Percentiles rank a stretch among this genome's conserved stretches.
These are phyloP conservation scores for Thyatira batis DNA, from an alignment of 2,888 invertebrate species.

Conservation along the genomic window DNA sequence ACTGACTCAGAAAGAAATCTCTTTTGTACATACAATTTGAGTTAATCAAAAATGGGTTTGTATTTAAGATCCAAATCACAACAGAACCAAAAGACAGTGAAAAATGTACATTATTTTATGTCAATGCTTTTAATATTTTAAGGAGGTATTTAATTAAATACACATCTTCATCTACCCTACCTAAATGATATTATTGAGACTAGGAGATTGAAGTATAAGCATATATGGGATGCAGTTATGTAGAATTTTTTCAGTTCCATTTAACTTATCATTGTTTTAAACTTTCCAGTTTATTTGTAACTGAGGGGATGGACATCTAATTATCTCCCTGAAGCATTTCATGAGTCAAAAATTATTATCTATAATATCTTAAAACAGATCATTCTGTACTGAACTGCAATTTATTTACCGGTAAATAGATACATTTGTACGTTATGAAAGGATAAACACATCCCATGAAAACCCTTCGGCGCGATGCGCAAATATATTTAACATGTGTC, in stretches of 20 bases:
- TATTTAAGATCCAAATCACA: slow-evolving; percentile 3
- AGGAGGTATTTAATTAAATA: not conserved
- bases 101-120: not conserved
- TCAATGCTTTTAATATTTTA: not conserved
- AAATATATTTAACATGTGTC: too few species aligned
- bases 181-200: not conserved
- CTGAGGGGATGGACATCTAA: too few species aligned
- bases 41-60: slow-evolving; percentile 41
- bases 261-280: not conserved
- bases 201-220: not conserved
- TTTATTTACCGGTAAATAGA: too few species aligned
- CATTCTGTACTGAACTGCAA: too few species aligned
- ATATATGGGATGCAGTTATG: not conserved
- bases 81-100: not conserved
- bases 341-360: too few species aligned
- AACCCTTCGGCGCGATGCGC: too few species aligned
- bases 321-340: too few species aligned
- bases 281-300: not conserved
- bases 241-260: not conserved
- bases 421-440: too few species aligned
- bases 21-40: slow-evolving; percentile 53
- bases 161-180: not conserved
- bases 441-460: too few species aligned
- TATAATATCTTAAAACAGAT: too few species aligned
- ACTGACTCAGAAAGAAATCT: slow-evolving; percentile 52